Conservation (phyloP, 2,888 invertebrate genomes). For the Drosophila recens region DNA sequence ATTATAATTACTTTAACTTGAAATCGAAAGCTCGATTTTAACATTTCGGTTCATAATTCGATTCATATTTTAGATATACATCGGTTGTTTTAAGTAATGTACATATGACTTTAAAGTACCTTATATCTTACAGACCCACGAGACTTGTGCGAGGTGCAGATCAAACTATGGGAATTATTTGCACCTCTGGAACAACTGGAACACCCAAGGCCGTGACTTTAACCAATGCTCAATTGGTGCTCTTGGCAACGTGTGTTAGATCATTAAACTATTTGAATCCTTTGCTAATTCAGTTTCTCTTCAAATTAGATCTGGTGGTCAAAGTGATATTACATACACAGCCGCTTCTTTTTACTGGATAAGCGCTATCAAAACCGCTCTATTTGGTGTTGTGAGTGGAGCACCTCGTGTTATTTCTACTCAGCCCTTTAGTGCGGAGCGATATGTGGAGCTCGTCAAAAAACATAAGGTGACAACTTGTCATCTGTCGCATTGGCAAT, state of each 20-base stretch:
- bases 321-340: constrained; percentile 38
- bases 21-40: no score
- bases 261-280: no score
- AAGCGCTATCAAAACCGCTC: constrained; percentile 39
- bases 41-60: no score
- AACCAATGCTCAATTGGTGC: constrained; percentile 44
- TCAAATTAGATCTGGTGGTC: constrained; percentile 14
- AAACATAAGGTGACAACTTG: constrained; percentile 52
- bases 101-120: no score
- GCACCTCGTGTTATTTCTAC: constrained; percentile 61
- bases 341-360: constrained; percentile 64
- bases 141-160: constrained; percentile 37
- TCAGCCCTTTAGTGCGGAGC: constrained; percentile 45
- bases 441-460: constrained; percentile 53
- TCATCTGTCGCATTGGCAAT: constrained; percentile 55
- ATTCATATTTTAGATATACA: no score
- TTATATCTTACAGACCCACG: constrained; percentile 26
- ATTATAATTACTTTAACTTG: no score
- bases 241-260: constrained; percentile 25
- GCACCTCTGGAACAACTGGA: constrained; percentile 73
- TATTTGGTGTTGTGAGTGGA: constrained; percentile 34
- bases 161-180: constrained; percentile 62
- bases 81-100: no score
- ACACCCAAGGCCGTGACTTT: constrained; percentile 65
- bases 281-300: neutral